phyloP scores from a whole-genome alignment of 2,113 vertebrate genomes.

The Morone chrysops region DNA sequence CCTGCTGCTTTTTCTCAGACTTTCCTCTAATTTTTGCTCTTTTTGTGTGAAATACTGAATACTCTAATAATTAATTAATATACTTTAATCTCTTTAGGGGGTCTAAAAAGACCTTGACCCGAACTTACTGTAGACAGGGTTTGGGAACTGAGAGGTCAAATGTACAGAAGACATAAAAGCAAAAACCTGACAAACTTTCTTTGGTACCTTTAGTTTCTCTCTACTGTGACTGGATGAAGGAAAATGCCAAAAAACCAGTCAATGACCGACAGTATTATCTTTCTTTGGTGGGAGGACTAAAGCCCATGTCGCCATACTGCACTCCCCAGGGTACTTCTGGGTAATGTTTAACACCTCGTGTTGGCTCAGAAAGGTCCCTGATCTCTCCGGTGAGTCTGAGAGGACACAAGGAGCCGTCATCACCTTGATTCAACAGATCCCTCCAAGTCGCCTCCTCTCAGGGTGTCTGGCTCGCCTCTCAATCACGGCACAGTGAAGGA shows the following conservation, averaged over 20 bases:
- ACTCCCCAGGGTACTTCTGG: background rate
- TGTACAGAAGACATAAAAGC: background rate
- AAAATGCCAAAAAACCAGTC: too few species aligned
- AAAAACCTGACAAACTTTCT: background rate
- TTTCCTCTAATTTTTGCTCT: background rate
- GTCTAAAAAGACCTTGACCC: background rate
- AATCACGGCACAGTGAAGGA: background rate
- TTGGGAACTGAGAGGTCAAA: background rate
- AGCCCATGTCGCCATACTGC: background rate
- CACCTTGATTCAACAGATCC: constrained; percentile 46
- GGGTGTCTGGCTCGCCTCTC: constrained; percentile 34
- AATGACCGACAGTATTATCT: background rate
- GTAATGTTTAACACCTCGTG: background rate
- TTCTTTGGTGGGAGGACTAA: background rate
- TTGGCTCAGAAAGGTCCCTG: background rate
- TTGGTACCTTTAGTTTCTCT: too few species aligned
- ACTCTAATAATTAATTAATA: background rate
- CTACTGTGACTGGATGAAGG: too few species aligned
- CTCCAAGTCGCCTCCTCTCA: constrained; percentile 33
- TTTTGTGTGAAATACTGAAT: background rate
- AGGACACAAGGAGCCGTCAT: constrained; percentile 19
- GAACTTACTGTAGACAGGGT: background rate
- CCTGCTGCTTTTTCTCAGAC: background rate
- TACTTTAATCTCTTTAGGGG: background rate
- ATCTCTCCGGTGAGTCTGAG: background rate